These are phyloP conservation scores for Aporrectodea caliginosa DNA, from an alignment of 1,140 invertebrate genomes.

Conservation along the genomic window DNA sequence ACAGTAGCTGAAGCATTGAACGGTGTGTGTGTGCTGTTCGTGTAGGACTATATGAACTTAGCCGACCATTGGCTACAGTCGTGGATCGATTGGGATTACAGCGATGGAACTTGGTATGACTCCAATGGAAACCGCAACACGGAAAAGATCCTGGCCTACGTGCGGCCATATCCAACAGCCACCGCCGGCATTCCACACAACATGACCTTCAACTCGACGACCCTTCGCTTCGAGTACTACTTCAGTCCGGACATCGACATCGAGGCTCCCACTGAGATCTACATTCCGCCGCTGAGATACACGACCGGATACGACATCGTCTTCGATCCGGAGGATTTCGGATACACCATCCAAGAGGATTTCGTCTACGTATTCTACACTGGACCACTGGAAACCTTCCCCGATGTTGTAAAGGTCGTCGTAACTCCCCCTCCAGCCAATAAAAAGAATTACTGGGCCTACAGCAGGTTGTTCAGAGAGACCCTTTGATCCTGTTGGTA, in stretches of 20 bases:
- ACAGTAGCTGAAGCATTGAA: not conserved
- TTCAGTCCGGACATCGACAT: conserved; percentile 8
- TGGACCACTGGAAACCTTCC: not conserved
- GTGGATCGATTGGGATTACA: conserved; percentile 40
- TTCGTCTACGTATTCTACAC: not conserved
- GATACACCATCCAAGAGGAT: not conserved
- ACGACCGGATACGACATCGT: not conserved
- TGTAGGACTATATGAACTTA: conserved; percentile 29
- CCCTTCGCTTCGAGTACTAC: not conserved
- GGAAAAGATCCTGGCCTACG: not conserved
- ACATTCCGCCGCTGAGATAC: not conserved
- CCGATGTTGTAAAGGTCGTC: not conserved
- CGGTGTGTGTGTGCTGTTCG: conserved; percentile 25
- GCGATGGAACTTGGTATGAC: not conserved
- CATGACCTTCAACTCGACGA: conserved; percentile 1
- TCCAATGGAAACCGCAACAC: not conserved
- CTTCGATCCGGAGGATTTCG: not conserved
- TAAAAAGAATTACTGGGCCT: too few species aligned
- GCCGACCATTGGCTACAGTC: conserved; percentile 36
- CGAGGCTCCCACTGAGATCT: conserved; percentile 7
- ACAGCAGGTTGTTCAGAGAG: too few species aligned
- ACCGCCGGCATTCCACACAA: not conserved
- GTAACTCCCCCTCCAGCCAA: not conserved
- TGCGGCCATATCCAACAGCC: not conserved
- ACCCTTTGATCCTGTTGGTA: too few species aligned